phyloP scores from a whole-genome alignment of 2,113 vertebrate genomes.

The Phoxinus phoxinus region DNA sequence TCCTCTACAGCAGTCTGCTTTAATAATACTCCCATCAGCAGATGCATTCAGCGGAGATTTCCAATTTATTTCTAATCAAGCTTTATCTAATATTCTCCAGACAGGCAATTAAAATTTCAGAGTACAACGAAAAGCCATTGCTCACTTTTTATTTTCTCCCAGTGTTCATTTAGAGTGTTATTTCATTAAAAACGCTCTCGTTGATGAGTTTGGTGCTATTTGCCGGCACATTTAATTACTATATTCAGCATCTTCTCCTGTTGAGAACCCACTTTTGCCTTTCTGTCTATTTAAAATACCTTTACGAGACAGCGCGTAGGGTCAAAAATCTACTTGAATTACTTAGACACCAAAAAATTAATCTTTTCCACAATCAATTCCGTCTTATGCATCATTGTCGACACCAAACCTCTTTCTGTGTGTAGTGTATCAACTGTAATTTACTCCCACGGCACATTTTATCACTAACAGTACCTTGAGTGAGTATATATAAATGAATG shows the following conservation, averaged over 20 bases:
- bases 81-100: constrained; percentile 83
- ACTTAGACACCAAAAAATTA: constrained; percentile 6
- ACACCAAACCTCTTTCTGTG: constrained; percentile 6
- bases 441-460: constrained; percentile 53
- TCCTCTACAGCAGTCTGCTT: constrained; percentile 69
- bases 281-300: constrained; percentile 39
- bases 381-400: not conserved
- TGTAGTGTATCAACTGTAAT: constrained; percentile 22
- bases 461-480: constrained; percentile 63
- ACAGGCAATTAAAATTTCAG: constrained; percentile 83
- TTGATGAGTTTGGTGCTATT: constrained; percentile 79
- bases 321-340: constrained; percentile 29
- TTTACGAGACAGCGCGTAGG: constrained; percentile 17
- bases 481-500: constrained; percentile 46
- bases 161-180: constrained; percentile 80
- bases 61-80: constrained; percentile 84
- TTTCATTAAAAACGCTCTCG: constrained; percentile 81
- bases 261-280: constrained; percentile 33
- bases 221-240: constrained; percentile 77
- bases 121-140: constrained; percentile 80
- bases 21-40: constrained; percentile 73
- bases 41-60: constrained; percentile 79
- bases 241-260: constrained; percentile 62
- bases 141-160: constrained; percentile 80
- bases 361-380: constrained; percentile 1